Evolutionary conservation across 2,797 vertebrate genomes (phyloP).

Genomic region (Carduelis carduelis): DNA sequence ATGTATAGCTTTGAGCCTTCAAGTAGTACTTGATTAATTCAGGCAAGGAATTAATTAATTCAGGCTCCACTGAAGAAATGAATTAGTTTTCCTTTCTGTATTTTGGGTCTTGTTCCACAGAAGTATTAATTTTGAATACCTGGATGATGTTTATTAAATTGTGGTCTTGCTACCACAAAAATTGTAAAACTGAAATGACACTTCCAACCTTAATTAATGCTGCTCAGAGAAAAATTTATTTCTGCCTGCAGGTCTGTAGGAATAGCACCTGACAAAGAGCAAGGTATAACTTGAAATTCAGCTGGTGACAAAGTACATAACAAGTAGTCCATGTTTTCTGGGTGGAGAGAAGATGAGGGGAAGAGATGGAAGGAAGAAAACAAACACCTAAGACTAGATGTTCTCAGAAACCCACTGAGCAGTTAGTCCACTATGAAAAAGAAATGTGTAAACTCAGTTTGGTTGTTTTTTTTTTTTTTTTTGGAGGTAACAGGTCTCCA

Average conservation of each 20-base stretch:
- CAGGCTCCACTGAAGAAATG: neutral
- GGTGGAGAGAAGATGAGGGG: neutral
- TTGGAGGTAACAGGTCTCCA: neutral
- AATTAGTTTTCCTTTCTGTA: neutral
- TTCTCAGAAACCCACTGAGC: neutral
- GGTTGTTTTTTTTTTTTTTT: neutral
- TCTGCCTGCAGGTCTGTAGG: neutral
- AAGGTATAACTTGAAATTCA: neutral
- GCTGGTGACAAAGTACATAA: neutral
- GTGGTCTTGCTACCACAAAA: neutral
- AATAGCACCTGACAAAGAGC: neutral
- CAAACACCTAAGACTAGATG: neutral
- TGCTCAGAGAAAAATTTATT: neutral
- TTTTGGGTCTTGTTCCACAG: neutral
- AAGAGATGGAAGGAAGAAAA: neutral
- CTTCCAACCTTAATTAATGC: neutral
- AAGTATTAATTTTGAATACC: neutral
- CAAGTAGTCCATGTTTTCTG: neutral
- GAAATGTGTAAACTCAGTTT: neutral
- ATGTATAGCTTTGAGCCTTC: conserved; percentile 3
- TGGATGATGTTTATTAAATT: neutral
- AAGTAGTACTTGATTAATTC: conserved; percentile 16
- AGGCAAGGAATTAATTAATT: conserved; percentile 23
- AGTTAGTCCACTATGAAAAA: neutral
- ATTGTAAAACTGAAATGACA: neutral